These are phyloP conservation scores for Prietella phreatophila DNA, from an alignment of 2,113 vertebrate genomes.

Conservation along the genomic window DNA sequence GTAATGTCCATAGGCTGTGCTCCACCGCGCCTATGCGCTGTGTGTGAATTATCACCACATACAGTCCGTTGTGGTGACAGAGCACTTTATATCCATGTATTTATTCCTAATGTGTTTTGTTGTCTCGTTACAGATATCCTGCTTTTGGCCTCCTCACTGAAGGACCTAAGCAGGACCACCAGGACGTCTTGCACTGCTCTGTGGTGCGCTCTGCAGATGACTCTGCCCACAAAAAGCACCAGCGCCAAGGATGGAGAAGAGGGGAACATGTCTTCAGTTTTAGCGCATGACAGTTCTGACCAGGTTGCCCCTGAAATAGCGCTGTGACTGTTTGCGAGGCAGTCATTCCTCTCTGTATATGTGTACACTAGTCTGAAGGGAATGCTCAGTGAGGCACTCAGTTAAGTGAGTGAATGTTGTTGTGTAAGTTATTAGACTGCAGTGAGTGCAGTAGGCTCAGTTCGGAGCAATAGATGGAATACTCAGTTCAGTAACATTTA, in stretches of 20 bases:
- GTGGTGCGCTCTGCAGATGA: slow-evolving; percentile 73
- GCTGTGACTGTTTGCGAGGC: slow-evolving; percentile 17
- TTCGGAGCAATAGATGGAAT: slow-evolving; percentile 46
- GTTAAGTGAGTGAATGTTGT: slow-evolving; percentile 35
- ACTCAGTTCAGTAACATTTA: slow-evolving; percentile 48
- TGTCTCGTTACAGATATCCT: slow-evolving; percentile 59
- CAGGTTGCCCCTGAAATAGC: slow-evolving; percentile 36
- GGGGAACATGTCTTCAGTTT: neutral
- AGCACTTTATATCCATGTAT: neutral
- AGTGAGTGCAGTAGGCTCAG: slow-evolving; percentile 45
- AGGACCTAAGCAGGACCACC: slow-evolving; percentile 66
- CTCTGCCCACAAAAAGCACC: slow-evolving; percentile 55
- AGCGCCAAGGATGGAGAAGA: slow-evolving; percentile 40
- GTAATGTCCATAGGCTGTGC: neutral
- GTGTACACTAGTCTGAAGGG: neutral
- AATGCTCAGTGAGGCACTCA: neutral
- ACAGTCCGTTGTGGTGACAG: neutral
- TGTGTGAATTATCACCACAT: neutral
- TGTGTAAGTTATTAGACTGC: slow-evolving; percentile 37
- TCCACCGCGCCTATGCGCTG: neutral
- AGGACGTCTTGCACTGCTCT: slow-evolving; percentile 67
- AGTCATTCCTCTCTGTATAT: neutral
- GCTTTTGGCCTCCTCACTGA: slow-evolving; percentile 63
- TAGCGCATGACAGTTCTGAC: slow-evolving; percentile 25
- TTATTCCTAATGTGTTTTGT: neutral